Evolutionary conservation across 2,888 invertebrate species (phyloP).

Genomic region (Heteromurus nitidus): DNA sequence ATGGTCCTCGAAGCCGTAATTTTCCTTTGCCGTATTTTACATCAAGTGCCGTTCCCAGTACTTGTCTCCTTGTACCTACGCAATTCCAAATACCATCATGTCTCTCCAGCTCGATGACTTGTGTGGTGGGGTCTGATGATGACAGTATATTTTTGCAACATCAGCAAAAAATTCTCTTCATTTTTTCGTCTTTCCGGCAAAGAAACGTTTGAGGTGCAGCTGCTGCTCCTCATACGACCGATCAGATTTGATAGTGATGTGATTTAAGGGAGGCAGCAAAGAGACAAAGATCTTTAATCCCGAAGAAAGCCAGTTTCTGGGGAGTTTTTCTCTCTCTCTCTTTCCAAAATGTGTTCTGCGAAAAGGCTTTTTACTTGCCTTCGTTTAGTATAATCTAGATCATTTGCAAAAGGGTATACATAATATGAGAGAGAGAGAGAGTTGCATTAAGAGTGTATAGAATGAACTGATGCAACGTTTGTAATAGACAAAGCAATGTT

Average conservation of each 20-base stretch:
- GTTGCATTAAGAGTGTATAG: neutral
- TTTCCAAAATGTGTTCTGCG: neutral
- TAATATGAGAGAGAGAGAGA: neutral
- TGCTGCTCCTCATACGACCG: neutral
- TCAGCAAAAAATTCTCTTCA: neutral
- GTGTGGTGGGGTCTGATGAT: conserved; percentile 11
- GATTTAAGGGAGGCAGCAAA: too few relatives aligned
- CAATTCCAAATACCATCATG: too few relatives aligned
- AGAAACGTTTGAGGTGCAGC: neutral
- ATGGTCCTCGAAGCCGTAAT: conserved; percentile 29
- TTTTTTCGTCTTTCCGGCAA: neutral
- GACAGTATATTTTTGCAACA: conserved; percentile 8
- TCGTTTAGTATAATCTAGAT: neutral
- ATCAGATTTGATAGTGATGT: neutral
- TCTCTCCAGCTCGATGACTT: neutral
- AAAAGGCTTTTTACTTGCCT: too few relatives aligned
- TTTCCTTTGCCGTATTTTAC: neutral
- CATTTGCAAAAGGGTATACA: neutral
- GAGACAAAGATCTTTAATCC: conserved; percentile 1
- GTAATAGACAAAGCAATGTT: neutral
- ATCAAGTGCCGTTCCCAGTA: neutral
- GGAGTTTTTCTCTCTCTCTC: neutral
- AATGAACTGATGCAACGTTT: neutral
- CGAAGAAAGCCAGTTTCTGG: neutral
- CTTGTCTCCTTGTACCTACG: neutral